Conservation (phyloP, 2,797 vertebrate genomes). For the Rhyacichthys aspro region DNA sequence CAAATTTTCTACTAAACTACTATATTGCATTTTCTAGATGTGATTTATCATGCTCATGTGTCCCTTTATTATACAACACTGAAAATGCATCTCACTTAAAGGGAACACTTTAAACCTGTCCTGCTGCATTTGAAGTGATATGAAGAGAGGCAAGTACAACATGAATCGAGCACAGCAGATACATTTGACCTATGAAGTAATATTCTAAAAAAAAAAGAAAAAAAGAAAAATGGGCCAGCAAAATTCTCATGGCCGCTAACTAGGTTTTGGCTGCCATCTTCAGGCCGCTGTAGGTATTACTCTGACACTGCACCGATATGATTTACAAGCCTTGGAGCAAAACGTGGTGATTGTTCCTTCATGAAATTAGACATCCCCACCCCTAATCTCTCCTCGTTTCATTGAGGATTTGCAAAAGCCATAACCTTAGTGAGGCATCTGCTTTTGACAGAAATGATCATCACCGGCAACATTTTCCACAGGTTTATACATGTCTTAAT, state of each 20-base stretch:
- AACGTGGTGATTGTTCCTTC: conserved; percentile 74
- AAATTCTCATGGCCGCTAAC: conserved; percentile 53
- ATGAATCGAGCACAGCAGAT: conserved; percentile 54
- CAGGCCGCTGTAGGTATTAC: conserved; percentile 65
- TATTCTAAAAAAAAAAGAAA: conserved; percentile 44
- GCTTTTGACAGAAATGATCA: conserved; percentile 59
- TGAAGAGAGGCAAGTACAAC: conserved; percentile 58
- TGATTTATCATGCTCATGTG: conserved; percentile 65
- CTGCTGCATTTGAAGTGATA: conserved; percentile 60
- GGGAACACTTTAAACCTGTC: conserved; percentile 50
- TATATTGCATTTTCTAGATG: conserved; percentile 40
- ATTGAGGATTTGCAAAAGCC: conserved; percentile 65
- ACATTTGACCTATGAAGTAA: conserved; percentile 76
- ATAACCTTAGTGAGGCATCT: conserved; percentile 55
- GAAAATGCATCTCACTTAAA: conserved; percentile 70
- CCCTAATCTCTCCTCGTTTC: conserved; percentile 73
- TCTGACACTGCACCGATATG: conserved; percentile 25
- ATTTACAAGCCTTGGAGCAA: conserved; percentile 69
- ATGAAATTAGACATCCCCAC: conserved; percentile 73
- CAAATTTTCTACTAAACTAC: conserved; percentile 46
- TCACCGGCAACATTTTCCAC: conserved; percentile 43
- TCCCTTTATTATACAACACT: conserved; percentile 39
- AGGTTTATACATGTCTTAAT: conserved; percentile 57
- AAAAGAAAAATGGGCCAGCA: conserved; percentile 44
- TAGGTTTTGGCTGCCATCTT: conserved; percentile 86